Evolutionary conservation across 2,888 invertebrate species (phyloP).

Genomic region (Mesorhabditis belari): DNA sequence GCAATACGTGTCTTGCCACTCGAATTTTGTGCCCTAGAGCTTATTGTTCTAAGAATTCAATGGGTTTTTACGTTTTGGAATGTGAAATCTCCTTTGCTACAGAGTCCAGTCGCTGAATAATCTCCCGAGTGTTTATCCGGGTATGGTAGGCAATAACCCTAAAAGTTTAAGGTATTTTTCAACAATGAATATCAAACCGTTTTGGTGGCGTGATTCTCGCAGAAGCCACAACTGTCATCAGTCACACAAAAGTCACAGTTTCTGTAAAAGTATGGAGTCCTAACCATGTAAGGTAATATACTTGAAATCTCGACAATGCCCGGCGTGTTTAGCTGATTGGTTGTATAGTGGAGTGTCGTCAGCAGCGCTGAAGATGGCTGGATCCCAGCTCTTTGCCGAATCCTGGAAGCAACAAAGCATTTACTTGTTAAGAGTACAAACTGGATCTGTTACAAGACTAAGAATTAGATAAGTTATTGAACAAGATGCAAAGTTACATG

Average conservation of each 20-base stretch:
- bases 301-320: constrained; percentile 7
- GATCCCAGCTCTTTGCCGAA: constrained; percentile 8
- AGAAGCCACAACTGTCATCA: constrained; percentile 55
- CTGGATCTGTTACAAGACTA: background rate
- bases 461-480: background rate
- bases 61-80: constrained; percentile 5
- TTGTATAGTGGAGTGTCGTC: constrained; percentile 9
- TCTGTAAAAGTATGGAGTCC: constrained; percentile 8
- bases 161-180: background rate
- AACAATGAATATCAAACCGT: constrained; percentile 4
- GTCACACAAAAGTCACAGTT: constrained; percentile 57
- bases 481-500: constrained; percentile 11
- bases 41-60: background rate
- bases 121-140: constrained; percentile 9
- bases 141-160: constrained; percentile 32
- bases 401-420: constrained; percentile 9
- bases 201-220: constrained; percentile 19
- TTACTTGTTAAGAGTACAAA: background rate
- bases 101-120: constrained; percentile 24
- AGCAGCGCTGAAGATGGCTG: constrained; percentile 7
- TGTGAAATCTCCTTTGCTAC: constrained; percentile 4
- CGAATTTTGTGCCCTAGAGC: constrained; percentile 5
- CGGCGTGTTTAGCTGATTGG: constrained; percentile 7
- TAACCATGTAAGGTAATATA: background rate
- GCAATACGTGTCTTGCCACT: constrained; percentile 41